phyloP scores from a whole-genome alignment of 2,113 vertebrate genomes.

The Lagopus muta region DNA sequence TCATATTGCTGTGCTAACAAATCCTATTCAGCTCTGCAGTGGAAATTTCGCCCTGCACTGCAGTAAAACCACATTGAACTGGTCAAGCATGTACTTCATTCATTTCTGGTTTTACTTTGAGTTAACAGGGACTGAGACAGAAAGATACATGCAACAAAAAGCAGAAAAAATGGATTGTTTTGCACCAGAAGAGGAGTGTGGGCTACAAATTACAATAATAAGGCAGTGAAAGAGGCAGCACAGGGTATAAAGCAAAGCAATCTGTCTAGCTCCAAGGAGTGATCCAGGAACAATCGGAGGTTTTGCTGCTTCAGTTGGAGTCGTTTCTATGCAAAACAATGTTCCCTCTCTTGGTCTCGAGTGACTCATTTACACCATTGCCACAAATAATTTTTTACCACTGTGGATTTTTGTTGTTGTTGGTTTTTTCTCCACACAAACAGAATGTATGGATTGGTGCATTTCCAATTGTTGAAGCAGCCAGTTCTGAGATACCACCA shows the following conservation, averaged over 20 bases:
- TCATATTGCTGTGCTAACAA: background rate
- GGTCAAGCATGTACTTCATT: background rate
- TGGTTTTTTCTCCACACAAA: background rate
- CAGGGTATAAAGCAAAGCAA: background rate
- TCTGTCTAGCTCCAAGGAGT: background rate
- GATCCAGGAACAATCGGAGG: background rate
- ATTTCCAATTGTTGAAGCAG: background rate
- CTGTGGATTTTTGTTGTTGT: background rate
- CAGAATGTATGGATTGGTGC: background rate
- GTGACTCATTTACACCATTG: background rate
- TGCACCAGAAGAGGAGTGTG: background rate
- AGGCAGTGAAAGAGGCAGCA: background rate
- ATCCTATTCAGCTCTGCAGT: background rate
- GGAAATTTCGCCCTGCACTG: conserved; percentile 18
- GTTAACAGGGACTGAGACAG: background rate
- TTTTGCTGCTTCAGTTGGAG: background rate
- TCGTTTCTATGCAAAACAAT: background rate
- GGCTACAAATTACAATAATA: background rate
- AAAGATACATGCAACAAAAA: background rate
- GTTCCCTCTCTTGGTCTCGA: background rate
- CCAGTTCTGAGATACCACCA: background rate
- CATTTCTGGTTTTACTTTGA: background rate
- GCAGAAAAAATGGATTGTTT: background rate
- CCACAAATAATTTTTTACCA: background rate
- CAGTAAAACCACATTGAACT: background rate